These are phyloP conservation scores for Drosophila vallismaia DNA, from an alignment of 2,888 invertebrate genomes.

Conservation along the genomic window DNA sequence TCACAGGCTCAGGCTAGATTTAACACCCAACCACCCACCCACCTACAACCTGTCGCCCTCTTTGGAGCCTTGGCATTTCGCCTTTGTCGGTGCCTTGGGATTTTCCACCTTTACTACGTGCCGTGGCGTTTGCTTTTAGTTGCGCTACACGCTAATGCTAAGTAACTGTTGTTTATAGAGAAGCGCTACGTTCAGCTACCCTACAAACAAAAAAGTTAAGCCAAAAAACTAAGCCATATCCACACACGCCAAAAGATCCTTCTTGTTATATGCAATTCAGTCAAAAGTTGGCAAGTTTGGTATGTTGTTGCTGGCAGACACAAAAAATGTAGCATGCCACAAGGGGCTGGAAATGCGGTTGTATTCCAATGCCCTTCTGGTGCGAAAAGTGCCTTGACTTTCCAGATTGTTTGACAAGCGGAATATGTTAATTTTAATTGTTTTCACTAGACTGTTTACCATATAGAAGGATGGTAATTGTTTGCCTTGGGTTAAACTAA, in stretches of 20 bases:
- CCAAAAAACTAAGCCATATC: slow-evolving; percentile 29
- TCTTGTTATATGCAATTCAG: slow-evolving; percentile 38
- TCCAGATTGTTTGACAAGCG: slow-evolving; percentile 33
- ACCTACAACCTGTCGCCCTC: slow-evolving; percentile 20
- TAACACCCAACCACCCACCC: neutral
- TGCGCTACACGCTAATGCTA: slow-evolving; percentile 68
- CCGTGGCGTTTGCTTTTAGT: slow-evolving; percentile 73
- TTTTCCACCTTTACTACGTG: slow-evolving; percentile 73
- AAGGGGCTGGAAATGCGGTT: slow-evolving; percentile 19
- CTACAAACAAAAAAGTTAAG: slow-evolving; percentile 9
- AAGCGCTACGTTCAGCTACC: slow-evolving; percentile 31
- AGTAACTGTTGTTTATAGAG: slow-evolving; percentile 71
- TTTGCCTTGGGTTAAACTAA: too few species aligned
- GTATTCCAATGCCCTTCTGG: slow-evolving; percentile 32
- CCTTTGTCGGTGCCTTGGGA: slow-evolving; percentile 45
- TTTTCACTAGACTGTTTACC: neutral
- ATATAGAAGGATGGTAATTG: neutral
- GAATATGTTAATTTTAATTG: slow-evolving; percentile 25
- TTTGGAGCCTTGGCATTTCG: slow-evolving; percentile 49
- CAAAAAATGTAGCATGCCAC: slow-evolving; percentile 35
- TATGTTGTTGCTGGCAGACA: neutral
- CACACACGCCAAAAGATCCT: slow-evolving; percentile 34
- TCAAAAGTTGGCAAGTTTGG: slow-evolving; percentile 43
- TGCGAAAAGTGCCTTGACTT: slow-evolving; percentile 22
- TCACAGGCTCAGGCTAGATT: slow-evolving; percentile 32